Evolutionary conservation across 1,140 invertebrate genomes (phyloP), one percentile per base, ranked within the genome.

Genomic region (Cherax destructor): DNA sequence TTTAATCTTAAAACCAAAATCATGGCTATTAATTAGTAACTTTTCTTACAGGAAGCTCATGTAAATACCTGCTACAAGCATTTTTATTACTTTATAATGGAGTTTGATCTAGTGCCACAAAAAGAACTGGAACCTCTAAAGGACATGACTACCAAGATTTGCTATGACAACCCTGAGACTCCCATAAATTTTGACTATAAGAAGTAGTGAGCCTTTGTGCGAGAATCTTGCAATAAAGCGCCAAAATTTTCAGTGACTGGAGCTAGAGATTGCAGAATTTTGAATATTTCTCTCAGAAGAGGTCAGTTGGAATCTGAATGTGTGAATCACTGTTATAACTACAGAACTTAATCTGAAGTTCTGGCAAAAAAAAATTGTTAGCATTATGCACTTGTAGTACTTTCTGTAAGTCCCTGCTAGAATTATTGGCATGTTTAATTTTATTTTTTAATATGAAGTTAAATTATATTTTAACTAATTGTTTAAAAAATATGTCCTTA

Each of bases 31-130:
- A 41, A 41, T 41, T 41, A 41, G 30, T 41, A 41, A 41, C 83
- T 83, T 3, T 83, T 50, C 24, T 65, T 84, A 2, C 93, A 93
- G 97, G 98, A 99, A 95, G 97, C 98, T 50, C 98, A 99, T 94
- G 98, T 99, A 0, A 99, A 99, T 94, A 98, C 98, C 3, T 99
- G 98, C 94, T 99, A 99, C 95, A 99, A 99, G 94, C 98, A 99
- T 94, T 99, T 98, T 94, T 99, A 98, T 94, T 99, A 98, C 94
- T 99, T 99, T 95, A 97, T 99, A 16, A 96, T 96, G 65, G 98
- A 99, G 94, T 98, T 98, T 94, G 96, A 97, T 93, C 94, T 99
- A 91, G 96, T 99, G 76, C 97, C 97, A 92, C 94, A 96, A 47
- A 98, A 98, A 94, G 98, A 99, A 94, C 94, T 99, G 88, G 98